Evolutionary conservation across 2,888 invertebrate genomes (phyloP).

Genomic region (Leucoma salicis): DNA sequence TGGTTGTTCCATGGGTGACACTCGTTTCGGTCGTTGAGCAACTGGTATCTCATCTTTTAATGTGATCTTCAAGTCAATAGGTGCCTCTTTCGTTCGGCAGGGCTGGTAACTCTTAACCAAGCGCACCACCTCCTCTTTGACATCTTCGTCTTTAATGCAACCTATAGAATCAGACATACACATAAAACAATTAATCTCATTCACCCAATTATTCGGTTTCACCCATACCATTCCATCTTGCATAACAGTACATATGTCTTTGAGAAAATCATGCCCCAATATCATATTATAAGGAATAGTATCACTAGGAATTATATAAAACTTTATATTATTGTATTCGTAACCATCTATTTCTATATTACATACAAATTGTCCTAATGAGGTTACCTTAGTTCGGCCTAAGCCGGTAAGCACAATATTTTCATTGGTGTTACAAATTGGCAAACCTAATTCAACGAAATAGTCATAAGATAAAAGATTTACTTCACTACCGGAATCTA

Average conservation of each 20-base stretch:
- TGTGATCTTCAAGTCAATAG: conserved; percentile 25
- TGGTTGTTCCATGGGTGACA: not conserved
- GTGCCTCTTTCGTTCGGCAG: conserved; percentile 17
- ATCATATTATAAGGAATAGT: not conserved
- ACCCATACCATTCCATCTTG: not conserved
- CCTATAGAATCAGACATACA: not conserved
- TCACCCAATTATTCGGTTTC: not conserved
- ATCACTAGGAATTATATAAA: not conserved
- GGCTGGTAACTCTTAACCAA: conserved; percentile 16
- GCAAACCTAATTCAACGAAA: not conserved
- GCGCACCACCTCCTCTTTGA: too few species aligned
- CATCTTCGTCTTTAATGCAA: too few species aligned
- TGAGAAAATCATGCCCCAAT: not conserved
- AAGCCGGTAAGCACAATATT: not conserved
- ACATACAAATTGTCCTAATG: not conserved
- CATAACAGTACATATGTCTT: not conserved
- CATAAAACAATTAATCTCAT: conserved; percentile 2
- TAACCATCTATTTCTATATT: not conserved
- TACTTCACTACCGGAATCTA: not conserved
- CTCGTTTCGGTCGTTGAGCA: conserved; percentile 13
- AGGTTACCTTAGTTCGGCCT: not conserved
- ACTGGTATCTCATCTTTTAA: conserved; percentile 26
- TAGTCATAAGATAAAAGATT: not conserved
- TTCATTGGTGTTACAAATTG: not conserved
- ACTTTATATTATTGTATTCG: not conserved